These are phyloP conservation scores for Halocynthia roretzi DNA, from an alignment of 23 tunicate species.

Conservation along the genomic window DNA sequence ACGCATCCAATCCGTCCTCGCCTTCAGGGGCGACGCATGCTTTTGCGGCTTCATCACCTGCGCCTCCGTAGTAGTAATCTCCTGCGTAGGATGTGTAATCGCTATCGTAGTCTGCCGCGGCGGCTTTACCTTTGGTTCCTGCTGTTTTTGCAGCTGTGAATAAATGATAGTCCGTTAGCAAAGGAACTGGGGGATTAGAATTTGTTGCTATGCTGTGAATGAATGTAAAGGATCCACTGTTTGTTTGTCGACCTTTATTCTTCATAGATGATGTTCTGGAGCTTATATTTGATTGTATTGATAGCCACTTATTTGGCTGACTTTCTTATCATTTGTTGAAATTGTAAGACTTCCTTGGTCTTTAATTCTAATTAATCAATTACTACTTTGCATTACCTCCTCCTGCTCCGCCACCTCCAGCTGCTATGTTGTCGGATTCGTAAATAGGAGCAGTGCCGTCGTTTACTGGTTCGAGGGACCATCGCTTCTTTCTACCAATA, in stretches of 20 bases:
- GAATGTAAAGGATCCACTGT: no score
- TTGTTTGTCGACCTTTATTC: no score
- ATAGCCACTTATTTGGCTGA: no score
- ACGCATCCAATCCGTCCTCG: constrained; percentile 74
- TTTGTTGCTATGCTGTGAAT: no score
- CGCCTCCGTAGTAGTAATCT: constrained; percentile 29
- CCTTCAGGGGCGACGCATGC: constrained; percentile 36
- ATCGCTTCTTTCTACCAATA: constrained; percentile 22
- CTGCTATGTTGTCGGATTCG: constrained; percentile 21
- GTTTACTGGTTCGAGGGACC: constrained; percentile 9
- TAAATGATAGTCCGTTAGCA: not conserved
- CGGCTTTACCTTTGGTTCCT: constrained; percentile 16
- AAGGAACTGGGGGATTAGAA: not conserved
- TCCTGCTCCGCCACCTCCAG: constrained; percentile 19
- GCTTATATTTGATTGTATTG: no score
- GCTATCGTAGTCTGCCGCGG: constrained; percentile 5
- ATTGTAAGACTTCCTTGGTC: no score
- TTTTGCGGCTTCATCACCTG: not conserved
- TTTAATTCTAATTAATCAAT: no score
- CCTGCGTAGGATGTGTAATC: constrained; percentile 11
- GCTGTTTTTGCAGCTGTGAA: constrained; percentile 17
- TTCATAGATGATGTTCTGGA: no score
- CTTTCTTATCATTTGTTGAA: no score
- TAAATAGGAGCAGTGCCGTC: constrained; percentile 27
- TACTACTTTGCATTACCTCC: no score